Evolutionary conservation across 2,797 vertebrate genomes (phyloP).

Genomic region (Scleropages formosus): DNA sequence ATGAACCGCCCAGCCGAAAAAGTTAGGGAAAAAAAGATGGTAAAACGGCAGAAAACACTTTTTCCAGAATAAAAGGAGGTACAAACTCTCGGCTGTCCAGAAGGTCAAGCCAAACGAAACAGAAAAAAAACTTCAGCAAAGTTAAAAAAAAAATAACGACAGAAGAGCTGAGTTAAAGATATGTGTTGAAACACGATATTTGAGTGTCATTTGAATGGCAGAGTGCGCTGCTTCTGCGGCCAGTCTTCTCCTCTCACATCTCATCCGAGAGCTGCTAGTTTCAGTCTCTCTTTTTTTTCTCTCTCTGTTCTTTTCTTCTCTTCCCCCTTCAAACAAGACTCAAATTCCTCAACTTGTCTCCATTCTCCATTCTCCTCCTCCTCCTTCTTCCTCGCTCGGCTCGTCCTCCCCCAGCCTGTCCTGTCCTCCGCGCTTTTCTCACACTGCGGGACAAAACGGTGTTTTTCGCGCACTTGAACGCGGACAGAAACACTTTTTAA

Average conservation of each 20-base stretch:
- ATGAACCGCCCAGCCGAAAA: too few species aligned
- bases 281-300: constrained; percentile 33
- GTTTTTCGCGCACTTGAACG: background rate
- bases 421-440: constrained; percentile 11
- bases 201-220: constrained; percentile 38
- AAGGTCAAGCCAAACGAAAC: too few species aligned
- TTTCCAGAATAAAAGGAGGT: too few species aligned
- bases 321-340: constrained; percentile 56
- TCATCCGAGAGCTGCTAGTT: constrained; percentile 49
- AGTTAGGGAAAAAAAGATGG: too few species aligned
- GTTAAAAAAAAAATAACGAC: too few species aligned
- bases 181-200: background rate
- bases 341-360: constrained; percentile 73
- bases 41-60: too few species aligned
- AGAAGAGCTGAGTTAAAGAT: too few species aligned
- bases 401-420: constrained; percentile 34
- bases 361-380: constrained; percentile 42
- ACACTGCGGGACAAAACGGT: background rate
- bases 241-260: constrained; percentile 39
- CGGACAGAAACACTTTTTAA: background rate
- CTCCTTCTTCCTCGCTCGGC: constrained; percentile 38
- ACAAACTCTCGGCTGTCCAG: too few species aligned
- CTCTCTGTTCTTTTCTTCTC: constrained; percentile 26
- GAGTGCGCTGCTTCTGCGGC: constrained; percentile 25
- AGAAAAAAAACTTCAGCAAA: too few species aligned